Evolutionary conservation across 2,888 invertebrate genomes (phyloP).

Genomic region (Scaptomyza flava): DNA sequence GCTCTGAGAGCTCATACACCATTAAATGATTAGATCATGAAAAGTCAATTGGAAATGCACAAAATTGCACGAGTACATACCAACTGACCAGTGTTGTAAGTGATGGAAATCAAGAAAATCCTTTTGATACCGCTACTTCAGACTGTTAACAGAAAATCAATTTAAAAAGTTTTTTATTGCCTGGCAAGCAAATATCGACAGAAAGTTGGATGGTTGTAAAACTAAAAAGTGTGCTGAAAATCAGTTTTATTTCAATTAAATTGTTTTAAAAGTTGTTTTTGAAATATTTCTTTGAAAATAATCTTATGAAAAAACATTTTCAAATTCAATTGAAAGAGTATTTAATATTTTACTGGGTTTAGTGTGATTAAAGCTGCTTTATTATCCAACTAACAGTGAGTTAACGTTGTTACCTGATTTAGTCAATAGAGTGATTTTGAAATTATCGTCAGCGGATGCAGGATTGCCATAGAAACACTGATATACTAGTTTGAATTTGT

Average conservation of each 20-base stretch:
- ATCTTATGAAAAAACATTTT: too few species aligned
- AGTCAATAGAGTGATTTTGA: neutral
- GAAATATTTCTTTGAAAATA: too few species aligned
- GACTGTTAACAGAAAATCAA: neutral
- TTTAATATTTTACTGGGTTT: too few species aligned
- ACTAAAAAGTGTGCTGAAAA: too few species aligned
- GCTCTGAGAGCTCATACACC: constrained; percentile 11
- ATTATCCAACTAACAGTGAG: neutral
- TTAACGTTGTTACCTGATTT: neutral
- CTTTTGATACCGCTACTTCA: neutral
- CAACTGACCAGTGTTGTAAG: constrained; percentile 7
- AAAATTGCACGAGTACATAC: constrained; percentile 18
- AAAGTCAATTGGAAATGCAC: constrained; percentile 37
- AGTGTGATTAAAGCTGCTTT: neutral
- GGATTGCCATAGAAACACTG: constrained; percentile 9
- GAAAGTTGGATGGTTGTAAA: too few species aligned
- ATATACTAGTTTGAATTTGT: constrained; percentile 53
- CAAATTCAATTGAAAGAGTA: too few species aligned
- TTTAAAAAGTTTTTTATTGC: neutral
- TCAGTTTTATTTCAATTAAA: too few species aligned
- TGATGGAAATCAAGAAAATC: neutral
- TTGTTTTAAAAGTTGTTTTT: too few species aligned
- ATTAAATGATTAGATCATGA: constrained; percentile 49
- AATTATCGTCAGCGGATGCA: constrained; percentile 5
- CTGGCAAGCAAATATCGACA: neutral